Evolutionary conservation across 2,888 invertebrate species (phyloP).

Genomic region (Tethea ocularis): DNA sequence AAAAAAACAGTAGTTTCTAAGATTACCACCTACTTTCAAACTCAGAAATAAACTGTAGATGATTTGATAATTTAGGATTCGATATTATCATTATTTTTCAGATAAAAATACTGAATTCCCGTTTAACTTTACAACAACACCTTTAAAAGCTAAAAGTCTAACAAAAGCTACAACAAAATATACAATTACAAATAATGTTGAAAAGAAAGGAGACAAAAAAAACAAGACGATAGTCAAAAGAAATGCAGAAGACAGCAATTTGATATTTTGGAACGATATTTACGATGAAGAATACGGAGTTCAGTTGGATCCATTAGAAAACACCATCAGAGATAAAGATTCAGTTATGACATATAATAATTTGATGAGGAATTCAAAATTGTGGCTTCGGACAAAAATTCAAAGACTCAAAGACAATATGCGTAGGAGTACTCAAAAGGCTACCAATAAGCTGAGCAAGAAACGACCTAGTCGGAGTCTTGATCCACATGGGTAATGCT

Average conservation of each 20-base stretch:
- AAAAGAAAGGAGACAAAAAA: background rate
- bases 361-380: conserved; percentile 51
- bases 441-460: background rate
- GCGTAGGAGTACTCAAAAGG: conserved; percentile 18
- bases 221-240: conserved; percentile 58
- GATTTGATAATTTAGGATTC: too few relatives aligned
- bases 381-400: conserved; percentile 62
- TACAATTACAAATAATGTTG: conserved; percentile 3
- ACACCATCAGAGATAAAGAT: conserved; percentile 42
- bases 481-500: conserved; percentile 15
- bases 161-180: conserved; percentile 9
- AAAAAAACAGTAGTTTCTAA: too few relatives aligned
- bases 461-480: background rate
- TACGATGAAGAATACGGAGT: conserved; percentile 74
- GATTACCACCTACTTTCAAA: too few relatives aligned
- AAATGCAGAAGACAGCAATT: conserved; percentile 46
- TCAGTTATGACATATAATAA: conserved; percentile 31
- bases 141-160: background rate
- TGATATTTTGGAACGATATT: conserved; percentile 69
- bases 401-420: conserved; percentile 47
- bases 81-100: background rate
- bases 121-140: conserved; percentile 6
- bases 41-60: too few relatives aligned
- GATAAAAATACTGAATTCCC: background rate
- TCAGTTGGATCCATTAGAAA: conserved; percentile 47